Evolutionary conservation across 2,113 vertebrate genomes (phyloP).

Genomic region (Halichoerus grypus): DNA sequence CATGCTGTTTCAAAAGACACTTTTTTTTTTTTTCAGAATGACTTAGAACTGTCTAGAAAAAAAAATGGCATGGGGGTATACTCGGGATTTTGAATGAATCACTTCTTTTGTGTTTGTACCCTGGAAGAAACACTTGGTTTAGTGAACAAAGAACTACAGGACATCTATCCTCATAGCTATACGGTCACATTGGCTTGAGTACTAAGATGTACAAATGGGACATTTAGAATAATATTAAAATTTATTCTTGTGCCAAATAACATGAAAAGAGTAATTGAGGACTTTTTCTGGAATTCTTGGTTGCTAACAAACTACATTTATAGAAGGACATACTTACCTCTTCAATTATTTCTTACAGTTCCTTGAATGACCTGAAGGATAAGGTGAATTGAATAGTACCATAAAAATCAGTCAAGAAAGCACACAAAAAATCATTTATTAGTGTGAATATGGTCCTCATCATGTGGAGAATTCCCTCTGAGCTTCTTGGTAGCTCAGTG

Average conservation of each 20-base stretch:
- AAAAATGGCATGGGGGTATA: background rate
- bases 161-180: accelerated
- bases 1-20: background rate
- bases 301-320: background rate
- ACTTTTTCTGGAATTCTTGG: background rate
- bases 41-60: slow-evolving; percentile 15
- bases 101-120: background rate
- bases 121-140: background rate
- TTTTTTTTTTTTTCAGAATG: background rate
- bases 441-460: background rate
- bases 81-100: background rate
- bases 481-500: background rate
- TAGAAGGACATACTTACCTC: background rate
- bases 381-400: background rate
- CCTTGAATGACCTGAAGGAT: slow-evolving; percentile 4
- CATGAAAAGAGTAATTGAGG: background rate
- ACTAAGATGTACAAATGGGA: background rate
- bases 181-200: background rate
- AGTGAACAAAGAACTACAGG: background rate
- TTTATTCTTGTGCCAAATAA: background rate
- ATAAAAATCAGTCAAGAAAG: background rate
- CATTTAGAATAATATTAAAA: background rate
- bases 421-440: background rate
- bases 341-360: background rate
- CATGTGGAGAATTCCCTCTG: background rate